Base-by-base conservation (phyloP, 1,140 invertebrate species). In the Sarcophaga bullata region DNA sequence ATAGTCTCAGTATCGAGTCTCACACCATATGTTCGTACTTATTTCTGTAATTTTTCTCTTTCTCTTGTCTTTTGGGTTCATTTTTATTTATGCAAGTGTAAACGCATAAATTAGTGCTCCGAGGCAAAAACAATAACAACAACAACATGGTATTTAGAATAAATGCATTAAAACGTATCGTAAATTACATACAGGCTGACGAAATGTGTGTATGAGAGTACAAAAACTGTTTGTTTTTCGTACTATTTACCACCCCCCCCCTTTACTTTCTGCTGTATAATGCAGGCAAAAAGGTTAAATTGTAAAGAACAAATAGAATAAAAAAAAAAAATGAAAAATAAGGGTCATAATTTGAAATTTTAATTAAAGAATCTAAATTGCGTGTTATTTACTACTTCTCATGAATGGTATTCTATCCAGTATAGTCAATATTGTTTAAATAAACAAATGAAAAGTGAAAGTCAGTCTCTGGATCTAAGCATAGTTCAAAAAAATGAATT, bases 31-130 rank as follows among this genome's bases (percentile, higher is more conserved):
- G 25, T 37, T 37, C 1, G 25, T 37, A 37, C 25, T 37, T 37
- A 37, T 37, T 37, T 37, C 25, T 37, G 25, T 37, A 37, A 37
- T 37, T 37, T 37, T 37, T 37, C 25, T 37, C 25, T 37, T 37
- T 58, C n/a, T 4, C 15, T 7, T 58, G 54, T 68, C 19, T 68
- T 19, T 68, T 8, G 19, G 19, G 62, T 68, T 68, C 62, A 68
- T 17, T 68, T 37, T 68, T 25, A 25, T 68, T 68, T 68, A 68
- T 68, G 62, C 62, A 68, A 68, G 62, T 68, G 62, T 68, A 68
- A 68, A 68, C 62, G 62, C 62, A 68, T 68, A 68, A 68, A 68
- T 68, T 68, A 68, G 62, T 68, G 17, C 25, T 37, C 25, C 4
- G 25, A 37, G 25, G 25, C 25, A 37, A 37, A 1, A 37, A 37